Evolutionary conservation across 2,888 invertebrate genomes (phyloP), one percentile per base, ranked within the genome.

Genomic region (Pollenia amentaria): DNA sequence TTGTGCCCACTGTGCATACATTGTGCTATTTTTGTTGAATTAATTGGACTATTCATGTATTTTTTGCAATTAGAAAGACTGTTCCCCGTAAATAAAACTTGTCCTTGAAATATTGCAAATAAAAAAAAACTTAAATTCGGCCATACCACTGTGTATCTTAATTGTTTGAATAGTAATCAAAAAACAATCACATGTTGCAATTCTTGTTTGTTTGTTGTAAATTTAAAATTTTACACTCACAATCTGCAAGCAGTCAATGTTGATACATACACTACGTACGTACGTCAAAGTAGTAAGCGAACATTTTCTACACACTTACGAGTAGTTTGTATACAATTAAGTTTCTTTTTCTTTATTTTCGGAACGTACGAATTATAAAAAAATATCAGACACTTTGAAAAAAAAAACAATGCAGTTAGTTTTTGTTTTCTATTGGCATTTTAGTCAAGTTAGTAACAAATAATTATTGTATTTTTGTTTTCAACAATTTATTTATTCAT

Each of bases 141-240:
- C 29, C 6, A 29, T 29, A 73, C 60, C 78, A 78, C 78, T 82
- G 81, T 85, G 72, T 55, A 64, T 46, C 46, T 69, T 46, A 69
- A 78, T 72, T 84, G 73, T 84, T 81, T 85, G 16, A 78, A 83
- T 57, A 75, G 69, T 78, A 87, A 84, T 78, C 81, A 78, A 84
- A 82, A 78, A 85, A 86, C 87, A 88, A 88, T 88, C 84, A 87
- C 83, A 84, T 86, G 87, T 88, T 88, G 88, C 85, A 87, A 88
- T 87, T 82, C 72, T 85, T 78, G 62, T 21, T 70, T 75, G 38
- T 73, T 67, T 77, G 70, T 44, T 62, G 53, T 73, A 48, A 67
- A 72, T 70, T 69, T 69, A 21, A 78, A 77, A 72, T 67, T 83
- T 76, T 83, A 70, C 69, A 81, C 55, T 75, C 70, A 72, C 77